A percentile compares a stretch with the other conserved stretches of the same genome.
Conservation (phyloP, 2,888 invertebrate species). For the Chesias legatella region DNA sequence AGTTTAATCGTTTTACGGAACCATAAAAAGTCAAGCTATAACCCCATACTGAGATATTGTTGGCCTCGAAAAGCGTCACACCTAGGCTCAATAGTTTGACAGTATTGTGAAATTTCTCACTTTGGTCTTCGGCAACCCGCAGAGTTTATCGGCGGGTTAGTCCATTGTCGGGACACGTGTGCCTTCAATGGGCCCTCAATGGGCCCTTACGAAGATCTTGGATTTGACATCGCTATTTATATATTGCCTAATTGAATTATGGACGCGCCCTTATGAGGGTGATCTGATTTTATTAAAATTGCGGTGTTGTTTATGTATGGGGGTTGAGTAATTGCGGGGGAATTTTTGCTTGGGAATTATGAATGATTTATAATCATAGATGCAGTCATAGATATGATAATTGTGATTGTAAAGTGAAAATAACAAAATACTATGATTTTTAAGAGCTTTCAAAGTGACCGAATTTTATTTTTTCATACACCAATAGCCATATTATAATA, state of each 20-base stretch:
- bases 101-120: slow-evolving; percentile 72
- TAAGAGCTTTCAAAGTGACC: no score
- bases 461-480: no score
- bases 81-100: slow-evolving; percentile 67
- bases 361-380: no score
- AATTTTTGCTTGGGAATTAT: background rate
- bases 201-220: slow-evolving; percentile 35
- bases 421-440: no score
- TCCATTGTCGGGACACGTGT: slow-evolving; percentile 72
- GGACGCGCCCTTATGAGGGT: slow-evolving; percentile 52
- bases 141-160: slow-evolving; percentile 57
- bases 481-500: no score
- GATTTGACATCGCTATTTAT: slow-evolving; percentile 68
- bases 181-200: slow-evolving; percentile 47
- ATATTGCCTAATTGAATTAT: slow-evolving; percentile 74
- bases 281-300: slow-evolving; percentile 53
- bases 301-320: slow-evolving; percentile 18
- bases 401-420: no score
- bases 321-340: no score
- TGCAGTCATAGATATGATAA: no score
- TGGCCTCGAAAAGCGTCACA: slow-evolving; percentile 53
- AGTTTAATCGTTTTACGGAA: slow-evolving; percentile 31
- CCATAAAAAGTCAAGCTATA: slow-evolving; percentile 49
- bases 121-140: slow-evolving; percentile 64
- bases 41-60: slow-evolving; percentile 70